A percentile compares a stretch with the other conserved stretches of the same genome.
These are phyloP conservation scores for Papilio helenus DNA, from an alignment of 1,140 invertebrate genomes.

Conservation along the genomic window DNA sequence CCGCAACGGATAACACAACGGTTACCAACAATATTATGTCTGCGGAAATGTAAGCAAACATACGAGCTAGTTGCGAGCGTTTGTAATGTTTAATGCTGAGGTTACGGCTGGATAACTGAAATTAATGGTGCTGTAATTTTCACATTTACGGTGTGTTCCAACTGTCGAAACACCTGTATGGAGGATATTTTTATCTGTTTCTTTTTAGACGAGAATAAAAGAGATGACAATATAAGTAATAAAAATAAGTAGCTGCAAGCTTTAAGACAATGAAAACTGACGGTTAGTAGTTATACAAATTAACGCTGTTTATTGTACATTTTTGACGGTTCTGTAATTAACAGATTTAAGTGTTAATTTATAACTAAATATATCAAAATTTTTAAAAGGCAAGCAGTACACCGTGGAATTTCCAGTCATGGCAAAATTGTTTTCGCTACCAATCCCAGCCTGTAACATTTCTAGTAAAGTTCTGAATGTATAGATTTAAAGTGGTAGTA, in stretches of 20 bases:
- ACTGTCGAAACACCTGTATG: background rate
- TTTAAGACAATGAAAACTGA: no score
- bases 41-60: constrained; percentile 37
- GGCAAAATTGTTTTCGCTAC: no score
- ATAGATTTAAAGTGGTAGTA: no score
- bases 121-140: background rate
- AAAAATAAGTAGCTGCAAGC: no score
- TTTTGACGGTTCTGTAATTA: background rate
- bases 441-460: no score
- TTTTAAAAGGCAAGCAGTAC: no score
- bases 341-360: background rate
- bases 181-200: background rate
- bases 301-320: background rate
- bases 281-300: background rate
- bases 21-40: constrained; percentile 39
- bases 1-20: constrained; percentile 23
- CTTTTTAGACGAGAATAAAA: background rate
- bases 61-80: background rate
- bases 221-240: no score
- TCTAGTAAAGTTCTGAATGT: no score
- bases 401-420: no score
- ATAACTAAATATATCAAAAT: background rate
- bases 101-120: background rate
- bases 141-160: background rate
- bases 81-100: constrained; percentile 13